Evolutionary conservation across 2,888 invertebrate species (phyloP).

Genomic region (Helicoverpa assulta): DNA sequence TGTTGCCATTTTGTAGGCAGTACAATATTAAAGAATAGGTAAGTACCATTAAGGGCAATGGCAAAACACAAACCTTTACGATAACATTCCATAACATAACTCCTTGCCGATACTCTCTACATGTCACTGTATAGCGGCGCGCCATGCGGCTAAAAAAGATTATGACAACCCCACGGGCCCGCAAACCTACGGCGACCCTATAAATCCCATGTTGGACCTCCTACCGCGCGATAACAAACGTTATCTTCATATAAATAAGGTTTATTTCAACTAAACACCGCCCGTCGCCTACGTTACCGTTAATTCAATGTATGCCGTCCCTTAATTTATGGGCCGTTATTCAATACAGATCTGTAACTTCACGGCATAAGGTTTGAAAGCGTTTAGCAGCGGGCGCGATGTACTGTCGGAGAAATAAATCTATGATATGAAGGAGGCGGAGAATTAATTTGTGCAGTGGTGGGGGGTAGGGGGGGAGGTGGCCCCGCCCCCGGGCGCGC

Average conservation of each 20-base stretch:
- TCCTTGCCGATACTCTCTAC: constrained; percentile 79
- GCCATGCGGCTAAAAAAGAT: constrained; percentile 89
- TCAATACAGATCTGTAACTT: constrained; percentile 86
- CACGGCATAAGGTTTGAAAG: constrained; percentile 86
- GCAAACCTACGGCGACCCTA: constrained; percentile 80
- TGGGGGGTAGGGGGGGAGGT: constrained; percentile 79
- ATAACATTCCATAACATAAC: constrained; percentile 78
- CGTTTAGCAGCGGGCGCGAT: constrained; percentile 80
- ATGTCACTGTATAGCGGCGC: constrained; percentile 80
- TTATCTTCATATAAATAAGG: constrained; percentile 71
- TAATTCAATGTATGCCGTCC: constrained; percentile 87
- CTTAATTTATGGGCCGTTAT: constrained; percentile 85
- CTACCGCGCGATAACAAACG: constrained; percentile 70
- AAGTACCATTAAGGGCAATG: constrained; percentile 49
- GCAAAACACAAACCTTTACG: constrained; percentile 60
- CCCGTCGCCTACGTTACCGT: constrained; percentile 78
- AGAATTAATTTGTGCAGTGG: constrained; percentile 84
- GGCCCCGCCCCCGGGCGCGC: constrained; percentile 85
- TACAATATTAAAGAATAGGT: constrained; percentile 23
- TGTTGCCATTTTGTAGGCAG: no score
- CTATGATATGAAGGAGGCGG: constrained; percentile 90
- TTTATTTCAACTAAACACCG: constrained; percentile 70
- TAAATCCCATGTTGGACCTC: constrained; percentile 77
- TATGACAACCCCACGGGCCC: constrained; percentile 86
- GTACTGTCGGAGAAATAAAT: constrained; percentile 87